phyloP scores from a whole-genome alignment of 2,113 vertebrate species.

The Tricholaema leucomelas region DNA sequence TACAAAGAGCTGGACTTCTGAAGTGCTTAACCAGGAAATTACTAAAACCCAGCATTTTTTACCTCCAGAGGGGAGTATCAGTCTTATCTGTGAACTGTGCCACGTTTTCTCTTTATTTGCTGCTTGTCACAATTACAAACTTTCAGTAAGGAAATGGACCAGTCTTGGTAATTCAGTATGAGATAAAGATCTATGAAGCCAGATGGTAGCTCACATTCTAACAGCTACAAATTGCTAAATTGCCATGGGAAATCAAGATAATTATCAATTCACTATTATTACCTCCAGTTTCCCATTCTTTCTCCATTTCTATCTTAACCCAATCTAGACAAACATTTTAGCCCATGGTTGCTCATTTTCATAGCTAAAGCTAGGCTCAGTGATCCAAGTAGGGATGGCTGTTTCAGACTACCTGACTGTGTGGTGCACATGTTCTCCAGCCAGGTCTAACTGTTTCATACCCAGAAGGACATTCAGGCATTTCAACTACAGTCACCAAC shows the following conservation, averaged over 20 bases:
- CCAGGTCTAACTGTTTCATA: neutral
- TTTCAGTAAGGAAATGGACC: neutral
- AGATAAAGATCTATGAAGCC: slow-evolving; percentile 42
- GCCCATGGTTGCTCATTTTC: neutral
- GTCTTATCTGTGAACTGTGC: neutral
- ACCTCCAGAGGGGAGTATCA: neutral
- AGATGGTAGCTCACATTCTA: slow-evolving; percentile 35
- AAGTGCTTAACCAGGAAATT: neutral
- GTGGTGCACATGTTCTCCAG: neutral
- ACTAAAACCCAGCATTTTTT: neutral
- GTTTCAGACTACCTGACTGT: neutral
- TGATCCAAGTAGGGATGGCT: neutral
- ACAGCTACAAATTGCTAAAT: slow-evolving; percentile 63
- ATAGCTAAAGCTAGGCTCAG: neutral
- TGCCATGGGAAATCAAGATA: slow-evolving; percentile 39
- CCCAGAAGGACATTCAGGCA: neutral
- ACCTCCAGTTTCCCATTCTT: neutral
- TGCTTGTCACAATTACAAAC: neutral
- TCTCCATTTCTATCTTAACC: neutral
- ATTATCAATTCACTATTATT: neutral
- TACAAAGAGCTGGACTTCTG: neutral
- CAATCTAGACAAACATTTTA: neutral
- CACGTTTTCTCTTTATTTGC: neutral
- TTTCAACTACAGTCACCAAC: neutral
- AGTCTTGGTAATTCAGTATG: slow-evolving; percentile 10